A percentile compares a stretch with the other conserved stretches of the same genome.
Conservation (phyloP, 92 coral and sea anemone genomes). For the Anthopleura xanthogrammica region DNA sequence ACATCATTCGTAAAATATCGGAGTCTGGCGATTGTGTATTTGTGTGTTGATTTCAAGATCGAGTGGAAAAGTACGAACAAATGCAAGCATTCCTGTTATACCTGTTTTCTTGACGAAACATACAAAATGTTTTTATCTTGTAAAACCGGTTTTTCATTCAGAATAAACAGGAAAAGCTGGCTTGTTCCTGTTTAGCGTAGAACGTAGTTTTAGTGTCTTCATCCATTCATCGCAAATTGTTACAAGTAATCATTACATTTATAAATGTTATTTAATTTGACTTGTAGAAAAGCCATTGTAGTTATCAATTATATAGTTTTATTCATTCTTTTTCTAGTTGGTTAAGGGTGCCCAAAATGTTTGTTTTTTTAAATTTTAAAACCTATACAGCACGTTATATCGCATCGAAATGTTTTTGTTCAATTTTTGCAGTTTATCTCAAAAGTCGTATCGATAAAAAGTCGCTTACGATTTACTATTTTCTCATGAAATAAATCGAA, state of each 20-base stretch:
- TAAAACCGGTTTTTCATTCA: neutral
- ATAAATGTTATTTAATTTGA: neutral
- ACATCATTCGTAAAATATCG: neutral
- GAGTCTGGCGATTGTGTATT: neutral
- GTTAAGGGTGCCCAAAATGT: neutral
- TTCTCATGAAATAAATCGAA: too few relatives aligned
- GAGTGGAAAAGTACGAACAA: neutral
- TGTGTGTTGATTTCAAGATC: neutral
- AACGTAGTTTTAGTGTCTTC: neutral
- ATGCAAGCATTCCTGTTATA: constrained; percentile 1
- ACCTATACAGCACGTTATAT: neutral
- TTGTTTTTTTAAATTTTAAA: neutral
- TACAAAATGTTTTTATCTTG: neutral
- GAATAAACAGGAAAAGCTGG: constrained; percentile 41
- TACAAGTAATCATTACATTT: neutral
- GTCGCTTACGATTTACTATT: too few relatives aligned
- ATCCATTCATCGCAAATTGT: neutral
- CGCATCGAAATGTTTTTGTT: neutral
- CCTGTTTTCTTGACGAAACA: neutral
- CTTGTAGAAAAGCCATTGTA: neutral
- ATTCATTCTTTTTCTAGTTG: neutral
- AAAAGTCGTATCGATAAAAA: too few relatives aligned
- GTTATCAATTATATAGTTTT: neutral
- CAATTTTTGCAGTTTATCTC: neutral
- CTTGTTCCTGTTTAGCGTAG: constrained; percentile 38